Evolutionary conservation across 2,113 vertebrate species (phyloP).

Genomic region (Andinoacara biseriatus): DNA sequence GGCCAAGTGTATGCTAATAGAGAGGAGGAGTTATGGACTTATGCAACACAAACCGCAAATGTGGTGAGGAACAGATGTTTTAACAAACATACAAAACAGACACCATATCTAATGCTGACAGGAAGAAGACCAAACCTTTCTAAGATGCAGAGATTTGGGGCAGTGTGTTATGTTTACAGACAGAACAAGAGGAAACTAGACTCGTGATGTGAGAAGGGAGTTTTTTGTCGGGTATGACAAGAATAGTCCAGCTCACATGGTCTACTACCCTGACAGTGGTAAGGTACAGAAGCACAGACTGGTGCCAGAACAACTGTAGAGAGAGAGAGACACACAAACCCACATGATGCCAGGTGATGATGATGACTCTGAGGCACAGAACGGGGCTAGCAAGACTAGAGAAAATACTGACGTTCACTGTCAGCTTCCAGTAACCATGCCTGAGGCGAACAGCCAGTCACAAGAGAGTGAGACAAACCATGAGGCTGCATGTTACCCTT

Average conservation of each 20-base stretch:
- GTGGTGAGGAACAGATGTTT: neutral
- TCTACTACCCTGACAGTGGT: no score
- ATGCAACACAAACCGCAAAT: neutral
- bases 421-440: no score
- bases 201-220: neutral
- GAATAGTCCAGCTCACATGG: no score
- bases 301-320: no score
- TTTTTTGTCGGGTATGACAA: neutral
- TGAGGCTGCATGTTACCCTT: no score
- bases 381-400: no score
- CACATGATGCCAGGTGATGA: neutral
- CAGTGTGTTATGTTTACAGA: neutral
- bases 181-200: neutral
- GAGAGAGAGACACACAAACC: neutral
- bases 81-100: rapidly evolving
- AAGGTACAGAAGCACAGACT: no score
- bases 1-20: neutral
- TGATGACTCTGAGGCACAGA: neutral
- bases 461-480: no score
- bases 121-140: neutral
- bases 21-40: neutral
- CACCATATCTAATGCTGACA: neutral
- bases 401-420: no score
- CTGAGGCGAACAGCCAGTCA: no score
- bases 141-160: neutral